These are phyloP conservation scores for Listrodromus nycthemerus DNA, from an alignment of 2,888 invertebrate genomes.

Conservation along the genomic window DNA sequence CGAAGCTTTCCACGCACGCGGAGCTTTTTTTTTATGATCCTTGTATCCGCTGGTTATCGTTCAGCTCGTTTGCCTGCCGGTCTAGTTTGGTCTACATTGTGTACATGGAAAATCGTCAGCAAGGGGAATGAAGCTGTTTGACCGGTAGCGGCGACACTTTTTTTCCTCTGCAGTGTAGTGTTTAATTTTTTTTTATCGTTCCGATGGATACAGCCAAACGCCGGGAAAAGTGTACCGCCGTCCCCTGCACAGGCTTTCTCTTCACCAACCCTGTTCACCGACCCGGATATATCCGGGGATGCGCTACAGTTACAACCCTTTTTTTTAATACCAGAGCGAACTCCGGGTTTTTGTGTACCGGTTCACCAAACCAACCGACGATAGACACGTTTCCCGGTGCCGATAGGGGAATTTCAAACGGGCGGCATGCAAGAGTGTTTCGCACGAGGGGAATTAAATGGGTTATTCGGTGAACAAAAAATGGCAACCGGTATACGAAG, in stretches of 20 bases:
- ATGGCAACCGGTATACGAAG: conserved; percentile 30
- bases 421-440: conserved; percentile 37
- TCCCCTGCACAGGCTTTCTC: neutral
- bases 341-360: conserved; percentile 41
- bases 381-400: conserved; percentile 53
- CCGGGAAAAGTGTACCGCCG: conserved; percentile 25
- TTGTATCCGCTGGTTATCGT: conserved; percentile 64
- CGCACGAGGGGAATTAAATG: conserved; percentile 58
- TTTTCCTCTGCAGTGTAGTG: conserved; percentile 20
- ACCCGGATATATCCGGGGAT: conserved; percentile 55
- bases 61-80: conserved; percentile 33
- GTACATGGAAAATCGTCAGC: conserved; percentile 34
- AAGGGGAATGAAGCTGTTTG: conserved; percentile 31
- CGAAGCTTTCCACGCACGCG: conserved; percentile 53
- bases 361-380: conserved; percentile 15
- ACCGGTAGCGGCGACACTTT: conserved; percentile 57
- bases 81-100: neutral
- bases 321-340: conserved; percentile 52
- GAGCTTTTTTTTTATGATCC: conserved; percentile 46
- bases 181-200: conserved; percentile 64
- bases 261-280: conserved; percentile 11
- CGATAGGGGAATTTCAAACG: conserved; percentile 50
- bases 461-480: conserved; percentile 42
- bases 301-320: conserved; percentile 49
- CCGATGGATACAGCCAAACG: conserved; percentile 42